phyloP scores from a whole-genome alignment of 1,140 invertebrate species.

The Drosophila lacteicornis region DNA sequence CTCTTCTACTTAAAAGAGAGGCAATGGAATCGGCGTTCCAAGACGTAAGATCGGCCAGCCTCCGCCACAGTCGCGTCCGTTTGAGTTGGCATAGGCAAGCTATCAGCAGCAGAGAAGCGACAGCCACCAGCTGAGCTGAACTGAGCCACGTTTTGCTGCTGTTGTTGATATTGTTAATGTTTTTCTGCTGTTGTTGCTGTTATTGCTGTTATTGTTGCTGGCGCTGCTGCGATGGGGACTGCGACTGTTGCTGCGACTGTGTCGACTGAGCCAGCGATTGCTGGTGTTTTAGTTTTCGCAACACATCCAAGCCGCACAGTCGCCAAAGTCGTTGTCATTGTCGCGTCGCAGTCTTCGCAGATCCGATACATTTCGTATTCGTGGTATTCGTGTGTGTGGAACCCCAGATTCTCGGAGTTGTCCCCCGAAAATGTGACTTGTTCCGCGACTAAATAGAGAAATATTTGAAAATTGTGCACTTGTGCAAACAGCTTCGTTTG shows the following conservation, averaged over 20 bases:
- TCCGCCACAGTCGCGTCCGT: constrained; percentile 31
- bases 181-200: constrained; percentile 10
- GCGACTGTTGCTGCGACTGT: constrained; percentile 35
- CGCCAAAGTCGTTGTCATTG: constrained; percentile 47
- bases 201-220: constrained; percentile 5
- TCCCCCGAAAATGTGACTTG: constrained; percentile 60
- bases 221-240: constrained; percentile 22
- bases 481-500: constrained; percentile 25
- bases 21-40: neutral
- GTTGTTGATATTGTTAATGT: constrained; percentile 43
- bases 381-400: constrained; percentile 23
- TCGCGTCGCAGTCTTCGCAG: constrained; percentile 6
- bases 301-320: constrained; percentile 75
- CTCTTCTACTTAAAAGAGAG: neutral
- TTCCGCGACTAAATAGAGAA: constrained; percentile 4
- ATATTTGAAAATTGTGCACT: constrained; percentile 45
- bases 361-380: constrained; percentile 4
- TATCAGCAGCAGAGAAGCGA: constrained; percentile 27
- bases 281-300: constrained; percentile 78
- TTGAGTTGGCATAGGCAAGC: neutral
- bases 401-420: neutral
- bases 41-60: neutral
- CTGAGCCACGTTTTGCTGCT: constrained; percentile 48
- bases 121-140: constrained; percentile 44
- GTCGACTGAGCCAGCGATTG: constrained; percentile 41